These are phyloP conservation scores for Andricus quercusramuli DNA, from an alignment of 2,888 invertebrate genomes.

Conservation along the genomic window DNA sequence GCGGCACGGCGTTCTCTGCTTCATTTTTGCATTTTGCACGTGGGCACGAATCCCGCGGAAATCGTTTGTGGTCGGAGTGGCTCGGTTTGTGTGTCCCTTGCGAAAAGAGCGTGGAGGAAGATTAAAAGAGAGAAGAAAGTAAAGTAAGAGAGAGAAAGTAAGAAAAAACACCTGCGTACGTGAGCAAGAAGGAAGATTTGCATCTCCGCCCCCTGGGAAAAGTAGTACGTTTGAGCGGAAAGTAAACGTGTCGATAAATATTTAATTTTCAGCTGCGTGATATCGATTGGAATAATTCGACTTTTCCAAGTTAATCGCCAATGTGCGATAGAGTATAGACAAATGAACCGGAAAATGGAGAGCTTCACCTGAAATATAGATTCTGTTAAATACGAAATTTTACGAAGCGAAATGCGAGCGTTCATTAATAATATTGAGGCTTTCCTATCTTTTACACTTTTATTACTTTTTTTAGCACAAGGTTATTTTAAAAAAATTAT, in stretches of 20 bases:
- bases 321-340: not conserved
- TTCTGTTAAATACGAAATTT: not conserved
- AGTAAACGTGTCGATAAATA: constrained; percentile 27
- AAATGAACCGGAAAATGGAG: not conserved
- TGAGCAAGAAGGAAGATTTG: not conserved
- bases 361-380: not conserved
- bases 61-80: constrained; percentile 41
- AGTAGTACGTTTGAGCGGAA: constrained; percentile 23
- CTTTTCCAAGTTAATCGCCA: constrained; percentile 29
- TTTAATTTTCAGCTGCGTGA: constrained; percentile 31
- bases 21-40: constrained; percentile 41
- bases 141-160: not conserved
- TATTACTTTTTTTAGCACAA: too few relatives aligned
- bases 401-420: not conserved
- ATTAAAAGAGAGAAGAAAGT: constrained; percentile 9
- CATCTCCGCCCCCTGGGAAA: not conserved
- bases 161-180: not conserved
- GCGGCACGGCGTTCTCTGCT: constrained; percentile 16
- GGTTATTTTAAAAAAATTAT: too few relatives aligned
- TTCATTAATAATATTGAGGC: not conserved
- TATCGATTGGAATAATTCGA: constrained; percentile 39
- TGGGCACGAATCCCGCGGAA: constrained; percentile 30
- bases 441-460: too few relatives aligned
- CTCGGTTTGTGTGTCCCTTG: constrained; percentile 39
- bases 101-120: constrained; percentile 20